A percentile compares a stretch with the other conserved stretches of the same genome.
Evolutionary conservation across 2,797 vertebrate genomes (phyloP).

Genomic region (Microchirus variegatus): DNA sequence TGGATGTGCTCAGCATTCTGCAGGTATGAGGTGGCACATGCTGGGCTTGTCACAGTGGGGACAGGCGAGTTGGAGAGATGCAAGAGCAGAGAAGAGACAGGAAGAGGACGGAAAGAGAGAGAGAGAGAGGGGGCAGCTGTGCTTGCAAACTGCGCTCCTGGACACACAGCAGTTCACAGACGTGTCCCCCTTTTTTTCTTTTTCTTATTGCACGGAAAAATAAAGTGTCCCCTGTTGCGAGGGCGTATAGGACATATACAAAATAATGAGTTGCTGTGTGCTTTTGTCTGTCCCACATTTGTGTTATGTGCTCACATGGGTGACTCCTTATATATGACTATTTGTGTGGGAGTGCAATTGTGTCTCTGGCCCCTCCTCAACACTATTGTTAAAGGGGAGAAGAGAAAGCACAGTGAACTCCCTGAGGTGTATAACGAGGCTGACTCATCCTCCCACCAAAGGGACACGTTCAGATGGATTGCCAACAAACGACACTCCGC

Average conservation of each 20-base stretch:
- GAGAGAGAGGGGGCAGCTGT: constrained; percentile 1
- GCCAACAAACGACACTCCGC: constrained; percentile 29
- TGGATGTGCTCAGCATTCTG: constrained; percentile 50
- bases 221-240: constrained; percentile 21
- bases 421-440: constrained; percentile 70
- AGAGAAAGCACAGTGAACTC: constrained; percentile 54
- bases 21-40: constrained; percentile 30
- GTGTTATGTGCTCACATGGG: background rate
- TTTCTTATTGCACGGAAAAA: constrained; percentile 6
- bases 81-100: constrained; percentile 1
- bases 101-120: constrained; percentile 6
- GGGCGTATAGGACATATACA: constrained; percentile 25
- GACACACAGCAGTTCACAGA: constrained; percentile 8
- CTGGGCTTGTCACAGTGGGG: constrained; percentile 21
- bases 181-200: constrained; percentile 7
- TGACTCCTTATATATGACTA: background rate
- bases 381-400: constrained; percentile 64
- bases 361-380: constrained; percentile 9
- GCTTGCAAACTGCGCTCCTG: constrained; percentile 7
- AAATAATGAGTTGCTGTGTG: constrained; percentile 18
- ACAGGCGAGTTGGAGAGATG: constrained; percentile 12
- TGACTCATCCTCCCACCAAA: constrained; percentile 74
- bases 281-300: constrained; percentile 9
- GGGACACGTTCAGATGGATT: constrained; percentile 46
- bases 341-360: constrained; percentile 35